Percentiles rank a stretch among this genome's conserved stretches.
Evolutionary conservation across 2,797 vertebrate genomes (phyloP).

Genomic region (Naso thynnoides): DNA sequence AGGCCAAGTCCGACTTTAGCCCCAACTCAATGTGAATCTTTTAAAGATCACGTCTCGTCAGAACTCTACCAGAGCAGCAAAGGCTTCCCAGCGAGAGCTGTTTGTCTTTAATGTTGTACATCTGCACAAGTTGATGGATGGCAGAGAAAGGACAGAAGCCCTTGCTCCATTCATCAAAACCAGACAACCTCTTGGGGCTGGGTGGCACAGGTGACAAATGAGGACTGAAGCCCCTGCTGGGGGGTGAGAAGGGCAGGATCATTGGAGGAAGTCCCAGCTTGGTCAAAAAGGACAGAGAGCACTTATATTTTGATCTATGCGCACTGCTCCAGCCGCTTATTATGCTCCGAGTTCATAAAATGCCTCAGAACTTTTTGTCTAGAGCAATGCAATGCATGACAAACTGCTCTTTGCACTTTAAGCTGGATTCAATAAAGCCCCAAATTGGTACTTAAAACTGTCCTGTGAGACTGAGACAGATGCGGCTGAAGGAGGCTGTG

Average conservation of each 20-base stretch:
- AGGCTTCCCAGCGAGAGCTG: constrained; percentile 35
- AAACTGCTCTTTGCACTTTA: constrained; percentile 74
- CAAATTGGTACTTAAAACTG: constrained; percentile 79
- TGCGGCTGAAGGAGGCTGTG: constrained; percentile 63
- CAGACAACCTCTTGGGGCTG: constrained; percentile 66
- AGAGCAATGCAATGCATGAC: constrained; percentile 69
- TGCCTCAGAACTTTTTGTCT: constrained; percentile 66
- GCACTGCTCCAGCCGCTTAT: constrained; percentile 44
- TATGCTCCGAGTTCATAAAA: constrained; percentile 67
- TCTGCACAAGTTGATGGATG: constrained; percentile 72
- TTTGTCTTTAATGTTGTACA: constrained; percentile 57
- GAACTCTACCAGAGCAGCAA: constrained; percentile 8
- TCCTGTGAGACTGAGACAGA: constrained; percentile 73
- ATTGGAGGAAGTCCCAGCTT: constrained; percentile 54
- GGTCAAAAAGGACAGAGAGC: constrained; percentile 48
- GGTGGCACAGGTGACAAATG: constrained; percentile 77
- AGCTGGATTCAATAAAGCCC: constrained; percentile 72
- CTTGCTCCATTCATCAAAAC: constrained; percentile 73
- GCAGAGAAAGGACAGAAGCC: constrained; percentile 60
- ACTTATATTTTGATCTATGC: constrained; percentile 55
- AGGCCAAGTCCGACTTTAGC: not conserved
- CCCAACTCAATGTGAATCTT: constrained; percentile 12
- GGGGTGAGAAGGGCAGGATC: constrained; percentile 38
- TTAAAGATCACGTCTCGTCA: constrained; percentile 18
- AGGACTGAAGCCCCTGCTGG: constrained; percentile 47